phyloP scores from a whole-genome alignment of 1,140 invertebrate species.

The Euura lappo region DNA sequence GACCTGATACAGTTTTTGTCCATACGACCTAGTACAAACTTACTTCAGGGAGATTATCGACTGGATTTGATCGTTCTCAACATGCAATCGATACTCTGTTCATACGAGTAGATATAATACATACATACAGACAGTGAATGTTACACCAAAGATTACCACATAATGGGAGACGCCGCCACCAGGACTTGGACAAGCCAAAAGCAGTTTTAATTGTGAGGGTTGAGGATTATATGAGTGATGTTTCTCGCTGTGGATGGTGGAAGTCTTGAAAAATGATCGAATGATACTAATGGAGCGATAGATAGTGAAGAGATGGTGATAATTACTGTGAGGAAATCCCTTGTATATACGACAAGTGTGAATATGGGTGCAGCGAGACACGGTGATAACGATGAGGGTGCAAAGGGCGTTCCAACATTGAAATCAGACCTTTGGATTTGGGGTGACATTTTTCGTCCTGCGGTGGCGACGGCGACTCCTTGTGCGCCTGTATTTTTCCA shows the following conservation, averaged over 20 bases:
- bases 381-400: background rate
- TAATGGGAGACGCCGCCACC: background rate
- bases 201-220: background rate
- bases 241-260: no score
- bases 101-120: no score
- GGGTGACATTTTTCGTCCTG: slow-evolving; percentile 33
- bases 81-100: no score
- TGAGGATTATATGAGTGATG: background rate
- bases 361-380: background rate
- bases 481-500: slow-evolving; percentile 83
- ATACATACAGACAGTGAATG: no score
- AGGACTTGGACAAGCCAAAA: background rate
- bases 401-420: slow-evolving; percentile 4
- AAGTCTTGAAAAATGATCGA: no score
- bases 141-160: background rate
- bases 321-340: no score
- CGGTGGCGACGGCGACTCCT: slow-evolving; percentile 60
- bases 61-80: no score
- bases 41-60: no score
- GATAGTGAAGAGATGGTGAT: no score
- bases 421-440: slow-evolving; percentile 46
- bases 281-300: no score
- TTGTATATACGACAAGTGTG: background rate
- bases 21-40: no score
- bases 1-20: no score